A percentile compares a stretch with the other conserved stretches of the same genome.
These are phyloP conservation scores for Autographa gamma DNA, from an alignment of 2,888 invertebrate species.

Conservation along the genomic window DNA sequence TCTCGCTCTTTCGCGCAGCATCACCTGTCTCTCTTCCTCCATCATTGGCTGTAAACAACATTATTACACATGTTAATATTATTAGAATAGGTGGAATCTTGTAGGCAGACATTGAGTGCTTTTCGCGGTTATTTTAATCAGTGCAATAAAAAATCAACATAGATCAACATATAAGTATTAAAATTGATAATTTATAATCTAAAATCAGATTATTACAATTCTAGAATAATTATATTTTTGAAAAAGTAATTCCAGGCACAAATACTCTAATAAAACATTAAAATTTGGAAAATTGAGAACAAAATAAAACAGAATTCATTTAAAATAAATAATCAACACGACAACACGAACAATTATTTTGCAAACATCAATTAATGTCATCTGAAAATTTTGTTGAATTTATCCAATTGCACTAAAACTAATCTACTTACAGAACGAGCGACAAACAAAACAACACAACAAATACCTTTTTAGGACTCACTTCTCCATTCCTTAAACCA, in stretches of 20 bases:
- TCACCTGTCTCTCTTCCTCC: slow-evolving; percentile 96
- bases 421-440: slow-evolving; percentile 1
- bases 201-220: too few species aligned
- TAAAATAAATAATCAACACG: too few species aligned
- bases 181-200: too few species aligned
- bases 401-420: not conserved
- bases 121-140: not conserved
- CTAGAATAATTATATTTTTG: too few species aligned
- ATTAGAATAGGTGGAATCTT: not conserved
- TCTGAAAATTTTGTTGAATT: too few species aligned
- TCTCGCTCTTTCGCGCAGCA: slow-evolving; percentile 96
- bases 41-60: slow-evolving; percentile 82
- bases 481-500: slow-evolving; percentile 78
- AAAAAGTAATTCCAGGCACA: too few species aligned
- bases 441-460: slow-evolving; percentile 4
- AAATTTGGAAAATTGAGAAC: too few species aligned
- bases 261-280: too few species aligned
- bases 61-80: not conserved
- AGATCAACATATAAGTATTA: too few species aligned
- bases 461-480: slow-evolving; percentile 82
- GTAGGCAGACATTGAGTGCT: not conserved
- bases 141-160: not conserved
- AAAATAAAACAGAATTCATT: too few species aligned
- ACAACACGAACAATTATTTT: too few species aligned
- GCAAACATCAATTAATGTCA: too few species aligned